Percentiles rank a stretch among this genome's conserved stretches.
Conservation (phyloP, 2,888 invertebrate species). For the Nemurella pictetii region DNA sequence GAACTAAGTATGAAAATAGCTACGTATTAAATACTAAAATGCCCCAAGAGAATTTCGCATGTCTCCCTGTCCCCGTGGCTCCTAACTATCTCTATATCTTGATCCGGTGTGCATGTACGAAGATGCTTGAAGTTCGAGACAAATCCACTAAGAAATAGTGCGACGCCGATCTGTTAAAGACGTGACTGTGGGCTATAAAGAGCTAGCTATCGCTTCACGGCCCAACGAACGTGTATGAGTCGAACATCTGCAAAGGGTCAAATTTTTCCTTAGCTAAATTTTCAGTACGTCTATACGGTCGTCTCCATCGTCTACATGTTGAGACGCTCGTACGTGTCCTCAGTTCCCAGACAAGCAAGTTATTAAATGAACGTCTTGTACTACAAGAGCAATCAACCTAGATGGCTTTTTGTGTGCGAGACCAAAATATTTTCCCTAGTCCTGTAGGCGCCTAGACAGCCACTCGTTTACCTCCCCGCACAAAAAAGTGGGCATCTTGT, state of each 20-base stretch:
- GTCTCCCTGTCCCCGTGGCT: neutral
- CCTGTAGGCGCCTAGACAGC: neutral
- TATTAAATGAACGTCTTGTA: neutral
- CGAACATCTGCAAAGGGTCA: neutral
- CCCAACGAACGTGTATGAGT: neutral
- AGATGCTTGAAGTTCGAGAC: neutral
- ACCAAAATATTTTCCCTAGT: too few species aligned
- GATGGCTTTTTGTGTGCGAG: neutral
- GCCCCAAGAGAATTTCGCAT: neutral
- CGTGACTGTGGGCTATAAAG: neutral
- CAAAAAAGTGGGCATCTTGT: too few species aligned
- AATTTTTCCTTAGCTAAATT: neutral
- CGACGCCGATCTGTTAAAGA: neutral
- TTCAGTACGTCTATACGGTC: neutral
- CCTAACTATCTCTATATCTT: neutral
- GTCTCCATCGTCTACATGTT: neutral
- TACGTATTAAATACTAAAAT: slow-evolving; percentile 7
- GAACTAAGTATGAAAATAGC: slow-evolving; percentile 1
- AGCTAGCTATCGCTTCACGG: neutral
- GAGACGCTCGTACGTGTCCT: neutral
- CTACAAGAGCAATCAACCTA: neutral
- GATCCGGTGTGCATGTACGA: neutral
- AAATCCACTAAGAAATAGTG: neutral
- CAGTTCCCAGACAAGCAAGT: neutral
- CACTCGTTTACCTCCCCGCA: too few species aligned